Conservation (phyloP, 2,888 invertebrate genomes). For the Colostygia pectinataria region DNA sequence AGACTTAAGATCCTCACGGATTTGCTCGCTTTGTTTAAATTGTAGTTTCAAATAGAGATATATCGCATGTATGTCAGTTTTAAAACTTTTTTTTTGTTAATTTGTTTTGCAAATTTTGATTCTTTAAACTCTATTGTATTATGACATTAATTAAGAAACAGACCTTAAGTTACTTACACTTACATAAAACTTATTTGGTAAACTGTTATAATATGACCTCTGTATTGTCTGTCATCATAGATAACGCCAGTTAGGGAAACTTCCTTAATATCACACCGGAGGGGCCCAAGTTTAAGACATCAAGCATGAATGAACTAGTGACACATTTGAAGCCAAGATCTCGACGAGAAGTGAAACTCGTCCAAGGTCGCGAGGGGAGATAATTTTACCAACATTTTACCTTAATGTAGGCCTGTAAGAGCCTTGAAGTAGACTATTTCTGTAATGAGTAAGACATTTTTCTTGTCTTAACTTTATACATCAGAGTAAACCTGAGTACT, state of each 20-base stretch:
- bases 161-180: too few relatives aligned
- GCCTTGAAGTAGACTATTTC: background rate
- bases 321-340: conserved; percentile 5
- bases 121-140: too few relatives aligned
- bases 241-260: conserved; percentile 4
- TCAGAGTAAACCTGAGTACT: too few relatives aligned
- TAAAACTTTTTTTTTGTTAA: too few relatives aligned
- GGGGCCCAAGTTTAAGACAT: conserved; percentile 3
- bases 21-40: too few relatives aligned
- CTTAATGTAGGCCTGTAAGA: background rate
- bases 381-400: background rate
- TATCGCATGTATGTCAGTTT: background rate
- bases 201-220: too few relatives aligned
- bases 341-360: background rate
- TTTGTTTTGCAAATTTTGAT: too few relatives aligned
- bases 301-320: conserved; percentile 5
- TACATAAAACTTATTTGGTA: too few relatives aligned
- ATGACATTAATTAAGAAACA: too few relatives aligned
- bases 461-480: too few relatives aligned
- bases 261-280: conserved; percentile 7
- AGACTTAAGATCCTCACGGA: background rate
- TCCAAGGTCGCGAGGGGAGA: conserved; percentile 5
- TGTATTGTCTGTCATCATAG: background rate
- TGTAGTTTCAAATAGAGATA: too few relatives aligned
- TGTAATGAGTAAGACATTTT: background rate